Percentiles rank a stretch among this genome's conserved stretches.
phyloP scores from a whole-genome alignment of 2,888 invertebrate genomes.

The Clepsis dumicolana region DNA sequence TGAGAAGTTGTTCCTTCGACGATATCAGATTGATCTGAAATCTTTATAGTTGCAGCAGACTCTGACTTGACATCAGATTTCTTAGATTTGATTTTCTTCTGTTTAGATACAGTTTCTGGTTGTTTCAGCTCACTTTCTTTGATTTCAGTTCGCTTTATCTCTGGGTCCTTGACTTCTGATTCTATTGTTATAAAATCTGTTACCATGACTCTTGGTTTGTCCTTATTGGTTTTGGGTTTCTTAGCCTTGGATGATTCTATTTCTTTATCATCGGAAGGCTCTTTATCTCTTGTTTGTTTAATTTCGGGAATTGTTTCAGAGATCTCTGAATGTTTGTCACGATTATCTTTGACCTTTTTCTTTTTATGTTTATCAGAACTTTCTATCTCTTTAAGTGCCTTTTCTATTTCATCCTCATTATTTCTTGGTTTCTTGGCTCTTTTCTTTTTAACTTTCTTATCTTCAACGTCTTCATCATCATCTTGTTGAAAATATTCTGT shows the following conservation, averaged over 20 bases:
- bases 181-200: constrained; percentile 47
- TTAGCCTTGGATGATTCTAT: constrained; percentile 49
- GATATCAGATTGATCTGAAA: background rate
- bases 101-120: constrained; percentile 30
- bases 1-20: background rate
- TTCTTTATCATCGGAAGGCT: background rate
- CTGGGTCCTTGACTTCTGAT: constrained; percentile 39
- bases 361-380: constrained; percentile 71
- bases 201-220: constrained; percentile 45
- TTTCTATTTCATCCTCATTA: constrained; percentile 75
- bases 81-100: constrained; percentile 47
- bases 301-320: constrained; percentile 34
- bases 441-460: constrained; percentile 74
- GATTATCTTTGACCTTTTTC: constrained; percentile 64
- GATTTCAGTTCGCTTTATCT: background rate
- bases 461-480: constrained; percentile 53
- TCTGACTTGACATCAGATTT: background rate
- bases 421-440: constrained; percentile 72
- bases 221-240: constrained; percentile 61
- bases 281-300: constrained; percentile 57
- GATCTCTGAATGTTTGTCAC: constrained; percentile 60
- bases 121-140: background rate
- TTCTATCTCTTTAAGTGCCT: constrained; percentile 79
- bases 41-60: background rate
- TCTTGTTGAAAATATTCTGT: constrained; percentile 52